Percentiles rank a stretch among this genome's conserved stretches.
phyloP scores from a whole-genome alignment of 2,113 vertebrate species.

The Bungarus multicinctus region DNA sequence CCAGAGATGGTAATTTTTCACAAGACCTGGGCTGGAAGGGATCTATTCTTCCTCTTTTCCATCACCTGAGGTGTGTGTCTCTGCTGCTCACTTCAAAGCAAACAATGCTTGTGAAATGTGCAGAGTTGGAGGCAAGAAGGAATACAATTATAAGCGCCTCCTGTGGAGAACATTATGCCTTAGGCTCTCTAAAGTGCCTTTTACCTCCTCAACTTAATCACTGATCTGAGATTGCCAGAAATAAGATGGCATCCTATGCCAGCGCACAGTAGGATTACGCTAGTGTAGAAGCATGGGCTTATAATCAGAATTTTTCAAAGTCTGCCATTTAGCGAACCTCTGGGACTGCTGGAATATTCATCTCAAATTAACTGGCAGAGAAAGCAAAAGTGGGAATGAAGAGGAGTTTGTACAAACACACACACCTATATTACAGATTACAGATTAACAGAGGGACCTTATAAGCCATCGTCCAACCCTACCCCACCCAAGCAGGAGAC shows the following conservation, averaged over 20 bases:
- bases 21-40: neutral
- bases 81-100: conserved; percentile 10
- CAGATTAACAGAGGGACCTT: too few relatives aligned
- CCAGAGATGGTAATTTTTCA: conserved; percentile 2
- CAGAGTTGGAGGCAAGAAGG: neutral
- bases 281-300: neutral
- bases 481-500: too few relatives aligned
- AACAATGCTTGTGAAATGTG: neutral
- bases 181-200: conserved; percentile 18
- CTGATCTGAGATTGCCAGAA: neutral
- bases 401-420: neutral
- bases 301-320: neutral
- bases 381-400: neutral
- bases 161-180: conserved; percentile 25
- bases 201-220: conserved; percentile 12
- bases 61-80: neutral
- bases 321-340: neutral
- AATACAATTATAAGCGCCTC: conserved; percentile 23
- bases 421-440: too few relatives aligned
- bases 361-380: neutral
- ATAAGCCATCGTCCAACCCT: too few relatives aligned
- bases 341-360: neutral
- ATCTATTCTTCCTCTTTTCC: neutral
- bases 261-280: neutral
- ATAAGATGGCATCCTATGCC: neutral